Base-by-base conservation (phyloP, 2,113 vertebrate species). In the Phainopepla nitens region DNA sequence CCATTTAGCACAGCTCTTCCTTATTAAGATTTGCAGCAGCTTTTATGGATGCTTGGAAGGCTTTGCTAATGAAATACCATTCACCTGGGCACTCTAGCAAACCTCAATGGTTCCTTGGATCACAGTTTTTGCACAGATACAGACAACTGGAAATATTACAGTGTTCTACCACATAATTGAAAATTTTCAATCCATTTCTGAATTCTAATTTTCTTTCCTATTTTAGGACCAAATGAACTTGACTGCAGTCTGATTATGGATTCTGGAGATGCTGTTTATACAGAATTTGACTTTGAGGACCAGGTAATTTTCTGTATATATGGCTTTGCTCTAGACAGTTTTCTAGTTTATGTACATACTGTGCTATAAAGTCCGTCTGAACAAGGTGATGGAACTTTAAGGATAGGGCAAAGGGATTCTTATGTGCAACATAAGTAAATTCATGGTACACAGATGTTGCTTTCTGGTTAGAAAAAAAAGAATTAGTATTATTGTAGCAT, bases 211-310 rank as follows among this genome's bases (percentile, higher is more conserved):
- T 95, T 79, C 28, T 81, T 90, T 95, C 41, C 17, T 89, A 68
- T 94, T 96, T 50, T 98, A 99, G 99, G 98, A 71, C 96, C 98
- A 73, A 97, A 98, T 81, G 99, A 99, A 90, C 96, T 98, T 75
- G 99, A 99, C 50, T 98, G 98, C 96, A 98, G 97, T 62, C 95
- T 99, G 47, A 72, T 98, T 81, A 96, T 98, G 90, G 99, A 99
- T 94, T 96, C 97, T 76, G 98, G 97, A 96, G 98, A 99, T 72
- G 53, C 97, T 62, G 85, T 96, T 77, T 99, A 98, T 58, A 90
- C 97, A 9, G 97, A 97, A 41, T 98, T 97, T 93, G 98, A 99
- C 91, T 98, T 98, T 90, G 98, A 99, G 83, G 98, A 99, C 65
- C 98, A 98, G 99, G 99, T 99, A 98, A 98, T 96, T 73, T 69